A percentile compares a stretch with the other conserved stretches of the same genome.
These are phyloP conservation scores for Ovibos moschatus DNA, from an alignment of 2,113 vertebrate genomes.

Conservation along the genomic window DNA sequence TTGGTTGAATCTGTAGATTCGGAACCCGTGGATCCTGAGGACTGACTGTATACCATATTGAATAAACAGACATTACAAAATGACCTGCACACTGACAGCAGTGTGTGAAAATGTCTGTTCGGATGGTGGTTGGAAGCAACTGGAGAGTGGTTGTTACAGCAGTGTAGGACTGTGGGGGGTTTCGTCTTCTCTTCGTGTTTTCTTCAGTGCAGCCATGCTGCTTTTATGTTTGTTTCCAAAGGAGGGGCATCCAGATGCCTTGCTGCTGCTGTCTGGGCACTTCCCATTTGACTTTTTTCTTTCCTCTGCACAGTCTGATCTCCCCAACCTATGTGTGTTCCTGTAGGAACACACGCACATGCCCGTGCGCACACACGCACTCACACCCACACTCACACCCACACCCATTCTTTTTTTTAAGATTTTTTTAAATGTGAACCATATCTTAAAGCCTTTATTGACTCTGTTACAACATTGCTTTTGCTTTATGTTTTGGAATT, in stretches of 20 bases:
- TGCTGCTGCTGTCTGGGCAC: neutral
- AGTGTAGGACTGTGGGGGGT: neutral
- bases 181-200: neutral
- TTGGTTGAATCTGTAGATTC: neutral
- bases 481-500: neutral
- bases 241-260: neutral
- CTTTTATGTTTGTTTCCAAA: neutral
- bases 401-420: neutral
- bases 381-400: rapidly evolving
- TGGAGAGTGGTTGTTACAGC: rapidly evolving
- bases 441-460: neutral
- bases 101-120: neutral
- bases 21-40: neutral
- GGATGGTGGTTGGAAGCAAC: too few relatives aligned
- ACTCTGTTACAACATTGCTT: neutral
- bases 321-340: neutral
- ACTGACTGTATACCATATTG: neutral
- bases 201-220: neutral
- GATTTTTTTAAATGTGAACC: neutral
- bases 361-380: rapidly evolving
- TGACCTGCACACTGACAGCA: too few relatives aligned
- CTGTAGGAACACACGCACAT: too few relatives aligned
- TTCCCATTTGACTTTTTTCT: neutral
- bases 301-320: neutral
- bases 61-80: too few relatives aligned